A percentile compares a stretch with the other conserved stretches of the same genome.
Evolutionary conservation across 2,113 vertebrate species (phyloP).

Genomic region (Kryptolebias marmoratus): DNA sequence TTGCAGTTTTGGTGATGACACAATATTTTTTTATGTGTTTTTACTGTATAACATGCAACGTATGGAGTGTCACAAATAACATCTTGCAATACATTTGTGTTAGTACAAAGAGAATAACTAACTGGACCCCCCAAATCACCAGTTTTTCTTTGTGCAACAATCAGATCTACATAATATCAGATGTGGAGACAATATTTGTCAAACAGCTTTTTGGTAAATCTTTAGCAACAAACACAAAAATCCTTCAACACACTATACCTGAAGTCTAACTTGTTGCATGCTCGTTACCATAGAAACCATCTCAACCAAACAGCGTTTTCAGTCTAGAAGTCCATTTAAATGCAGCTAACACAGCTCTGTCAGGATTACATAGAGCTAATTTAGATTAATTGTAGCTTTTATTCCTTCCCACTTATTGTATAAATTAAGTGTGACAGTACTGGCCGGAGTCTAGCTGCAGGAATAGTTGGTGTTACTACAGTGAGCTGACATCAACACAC

Average conservation of each 20-base stretch:
- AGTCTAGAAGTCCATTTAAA: conserved; percentile 57
- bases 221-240: neutral
- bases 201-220: neutral
- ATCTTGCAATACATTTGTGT: neutral
- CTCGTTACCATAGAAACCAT: conserved; percentile 20
- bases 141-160: too few relatives aligned
- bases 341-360: conserved; percentile 58
- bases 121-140: too few relatives aligned
- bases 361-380: conserved; percentile 66
- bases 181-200: neutral
- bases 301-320: conserved; percentile 38
- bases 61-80: neutral
- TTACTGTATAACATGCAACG: too few relatives aligned
- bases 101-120: too few relatives aligned
- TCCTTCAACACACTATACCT: neutral
- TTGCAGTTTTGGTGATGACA: too few relatives aligned
- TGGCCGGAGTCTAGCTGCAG: conserved; percentile 58
- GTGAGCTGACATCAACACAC: conserved; percentile 45
- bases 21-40: too few relatives aligned
- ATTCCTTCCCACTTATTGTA: conserved; percentile 57
- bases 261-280: conserved; percentile 1
- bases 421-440: conserved; percentile 74
- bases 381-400: conserved; percentile 74
- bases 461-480: conserved; percentile 37
- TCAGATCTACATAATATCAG: neutral